Percentiles rank a stretch among this genome's conserved stretches.
phyloP scores from a whole-genome alignment of 1,140 invertebrate genomes.

The Procambarus virginalis region DNA sequence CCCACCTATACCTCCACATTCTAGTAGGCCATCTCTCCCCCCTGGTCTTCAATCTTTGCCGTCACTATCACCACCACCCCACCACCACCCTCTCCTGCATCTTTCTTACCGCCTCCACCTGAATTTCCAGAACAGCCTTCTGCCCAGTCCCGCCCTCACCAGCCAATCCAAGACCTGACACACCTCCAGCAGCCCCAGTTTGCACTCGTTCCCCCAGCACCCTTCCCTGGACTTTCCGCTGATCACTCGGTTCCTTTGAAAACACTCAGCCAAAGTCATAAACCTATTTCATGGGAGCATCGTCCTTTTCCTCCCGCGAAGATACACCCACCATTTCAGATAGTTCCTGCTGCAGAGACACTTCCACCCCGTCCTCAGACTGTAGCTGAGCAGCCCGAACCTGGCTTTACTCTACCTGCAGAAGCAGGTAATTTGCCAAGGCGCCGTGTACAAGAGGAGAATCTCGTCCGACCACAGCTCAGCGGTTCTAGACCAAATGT shows the following conservation, averaged over 20 bases:
- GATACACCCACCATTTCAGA: constrained; percentile 4
- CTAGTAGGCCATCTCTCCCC: background rate
- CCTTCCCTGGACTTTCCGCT: background rate
- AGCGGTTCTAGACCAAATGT: constrained; percentile 5
- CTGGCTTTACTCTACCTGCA: constrained; percentile 27
- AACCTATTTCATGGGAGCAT: background rate
- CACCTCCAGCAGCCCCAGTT: background rate
- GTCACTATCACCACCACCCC: too few relatives aligned
- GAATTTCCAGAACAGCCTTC: background rate
- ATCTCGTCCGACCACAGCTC: background rate
- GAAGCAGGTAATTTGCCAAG: constrained; percentile 36
- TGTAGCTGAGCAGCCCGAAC: constrained; percentile 5
- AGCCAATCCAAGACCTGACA: background rate
- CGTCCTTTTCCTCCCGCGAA: background rate
- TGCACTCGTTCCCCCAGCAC: background rate
- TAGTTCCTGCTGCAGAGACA: background rate
- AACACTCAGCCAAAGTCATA: background rate
- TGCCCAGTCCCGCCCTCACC: background rate
- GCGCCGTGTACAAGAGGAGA: background rate
- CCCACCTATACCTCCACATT: background rate
- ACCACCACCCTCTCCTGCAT: too few relatives aligned
- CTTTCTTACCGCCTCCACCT: background rate
- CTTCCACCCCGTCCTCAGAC: constrained; percentile 13
- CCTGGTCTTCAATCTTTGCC: too few relatives aligned
- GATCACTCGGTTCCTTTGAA: background rate